Base-by-base conservation (phyloP, 2,797 vertebrate genomes). In the Schizopygopsis pylzovi region DNA sequence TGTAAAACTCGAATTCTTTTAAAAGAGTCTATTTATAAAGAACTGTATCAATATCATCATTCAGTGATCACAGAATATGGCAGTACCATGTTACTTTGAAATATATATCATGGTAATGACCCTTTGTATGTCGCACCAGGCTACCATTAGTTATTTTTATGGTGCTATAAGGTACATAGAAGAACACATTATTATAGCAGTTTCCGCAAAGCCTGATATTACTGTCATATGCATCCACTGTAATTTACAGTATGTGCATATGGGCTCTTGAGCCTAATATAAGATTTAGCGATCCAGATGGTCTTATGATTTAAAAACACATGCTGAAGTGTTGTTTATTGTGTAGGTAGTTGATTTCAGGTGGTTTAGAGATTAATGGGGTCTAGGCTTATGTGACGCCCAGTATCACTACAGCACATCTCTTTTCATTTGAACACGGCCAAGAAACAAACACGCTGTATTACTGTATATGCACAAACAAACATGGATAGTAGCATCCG, bases 331-430 rank as follows among this genome's bases (percentile, higher is more conserved):
- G 67, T 63, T 65, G 49, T 65, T 83, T 76, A 70, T 71, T 82
- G 28, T 59, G 59, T 59, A 84, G 54, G 47, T 63, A 61, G 72
- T 22, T 8, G 33, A 33, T 39, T n/a, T 16, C 63, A 70, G 76
- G 43, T 15, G 22, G 47, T 52, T 68, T 4, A 72, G 82, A 68
- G 78, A 73, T 63, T 80, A 75, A 83, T 83, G 37, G 37, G 11
- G 71, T 18, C 65, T 1, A 52, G 59, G 43, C 61, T 81, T 68
- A 8, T 33, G 49, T 88, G 89, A 73, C 71, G 18, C 61, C 79
- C 33, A 68, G 28, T 70, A 68, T 61, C 75, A 37, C 5, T 12
- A 56, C 47, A 49, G 39, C 71, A 39, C 45, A 47, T 37, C 52
- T 33, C 59, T 82, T 67, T 59, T 28, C 11, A 41, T 78, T 78